phyloP scores from a whole-genome alignment of 1,140 invertebrate genomes.

The Eriocheir sinensis region DNA sequence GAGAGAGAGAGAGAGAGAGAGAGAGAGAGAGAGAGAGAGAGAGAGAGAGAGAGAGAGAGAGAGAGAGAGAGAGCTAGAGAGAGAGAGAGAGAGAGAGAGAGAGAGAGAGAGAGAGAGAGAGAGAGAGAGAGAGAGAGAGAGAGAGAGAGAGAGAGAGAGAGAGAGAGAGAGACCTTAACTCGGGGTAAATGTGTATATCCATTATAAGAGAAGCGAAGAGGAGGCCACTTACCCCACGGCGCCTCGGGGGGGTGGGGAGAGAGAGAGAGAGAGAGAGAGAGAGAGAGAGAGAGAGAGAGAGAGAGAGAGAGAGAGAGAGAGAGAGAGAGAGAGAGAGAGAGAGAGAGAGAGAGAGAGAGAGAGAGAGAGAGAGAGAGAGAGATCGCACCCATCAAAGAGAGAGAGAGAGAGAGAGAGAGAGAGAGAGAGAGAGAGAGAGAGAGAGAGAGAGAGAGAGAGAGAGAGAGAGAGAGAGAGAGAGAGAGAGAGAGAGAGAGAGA shows the following conservation, averaged over 20 bases:
- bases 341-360: neutral
- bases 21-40: neutral
- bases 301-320: conserved; percentile 30
- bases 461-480: no score
- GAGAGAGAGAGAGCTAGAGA: neutral
- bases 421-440: no score
- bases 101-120: no score
- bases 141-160: neutral
- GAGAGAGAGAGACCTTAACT: neutral
- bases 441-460: no score
- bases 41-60: neutral
- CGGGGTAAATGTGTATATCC: neutral
- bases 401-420: neutral
- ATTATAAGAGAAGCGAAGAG: neutral
- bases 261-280: conserved; percentile 41
- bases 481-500: neutral
- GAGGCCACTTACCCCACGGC: neutral
- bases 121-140: neutral
- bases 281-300: conserved; percentile 47
- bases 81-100: no score
- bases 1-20: neutral
- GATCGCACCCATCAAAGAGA: neutral
- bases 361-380: conserved; percentile 43
- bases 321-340: no score
- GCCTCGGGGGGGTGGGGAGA: neutral